These are phyloP conservation scores for Pachycephala philippinensis DNA, from an alignment of 2,113 vertebrate genomes.

Conservation along the genomic window DNA sequence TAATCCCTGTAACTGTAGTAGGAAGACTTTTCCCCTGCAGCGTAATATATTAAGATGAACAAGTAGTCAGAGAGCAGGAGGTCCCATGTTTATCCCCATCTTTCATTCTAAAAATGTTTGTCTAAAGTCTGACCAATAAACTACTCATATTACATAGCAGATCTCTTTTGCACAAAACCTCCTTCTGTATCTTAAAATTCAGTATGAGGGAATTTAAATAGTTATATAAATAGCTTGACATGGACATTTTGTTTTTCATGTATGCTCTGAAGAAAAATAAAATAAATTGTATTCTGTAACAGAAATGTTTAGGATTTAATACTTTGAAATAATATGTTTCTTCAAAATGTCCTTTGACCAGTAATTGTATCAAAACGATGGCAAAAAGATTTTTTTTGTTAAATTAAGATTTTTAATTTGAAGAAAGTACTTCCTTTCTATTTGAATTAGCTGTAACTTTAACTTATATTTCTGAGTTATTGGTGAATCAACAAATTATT, in stretches of 20 bases:
- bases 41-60: background rate
- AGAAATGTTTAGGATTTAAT: background rate
- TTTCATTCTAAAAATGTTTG: background rate
- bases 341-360: background rate
- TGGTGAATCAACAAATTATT: background rate
- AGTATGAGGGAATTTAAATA: background rate
- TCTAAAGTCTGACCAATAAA: background rate
- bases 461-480: background rate
- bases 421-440: background rate
- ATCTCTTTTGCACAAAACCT: background rate
- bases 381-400: rapidly evolving
- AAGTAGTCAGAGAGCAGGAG: background rate
- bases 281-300: background rate
- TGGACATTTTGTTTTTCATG: background rate
- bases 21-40: background rate
- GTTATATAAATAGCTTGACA: background rate
- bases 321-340: background rate
- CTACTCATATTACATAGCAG: rapidly evolving
- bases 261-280: background rate
- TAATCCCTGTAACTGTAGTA: background rate
- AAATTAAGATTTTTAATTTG: background rate
- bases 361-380: background rate
- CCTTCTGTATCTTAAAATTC: background rate
- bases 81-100: background rate
- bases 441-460: rapidly evolving